These are phyloP conservation scores for Monodelphis domestica DNA, from an alignment of 2,797 vertebrate genomes.

Conservation along the genomic window DNA sequence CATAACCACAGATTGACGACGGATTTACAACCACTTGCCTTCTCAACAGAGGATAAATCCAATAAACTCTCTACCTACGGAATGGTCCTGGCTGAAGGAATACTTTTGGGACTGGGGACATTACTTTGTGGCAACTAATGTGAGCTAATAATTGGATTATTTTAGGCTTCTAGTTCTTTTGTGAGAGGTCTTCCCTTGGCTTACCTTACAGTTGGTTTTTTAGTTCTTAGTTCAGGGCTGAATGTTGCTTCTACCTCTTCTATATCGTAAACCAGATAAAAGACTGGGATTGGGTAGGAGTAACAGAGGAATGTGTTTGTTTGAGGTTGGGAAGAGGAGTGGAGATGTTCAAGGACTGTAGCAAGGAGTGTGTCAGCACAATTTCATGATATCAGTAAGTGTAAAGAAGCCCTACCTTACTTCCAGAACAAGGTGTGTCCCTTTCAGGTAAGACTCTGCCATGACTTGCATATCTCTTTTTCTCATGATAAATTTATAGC, in stretches of 20 bases:
- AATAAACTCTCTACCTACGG: neutral
- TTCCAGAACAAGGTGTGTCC: neutral
- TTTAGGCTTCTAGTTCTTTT: constrained; percentile 1
- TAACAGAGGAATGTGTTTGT: neutral
- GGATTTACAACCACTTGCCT: neutral
- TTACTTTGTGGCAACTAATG: neutral
- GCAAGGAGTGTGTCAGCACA: accelerated
- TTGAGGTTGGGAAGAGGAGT: neutral
- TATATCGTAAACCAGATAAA: neutral
- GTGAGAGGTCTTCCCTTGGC: neutral
- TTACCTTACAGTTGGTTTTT: neutral
- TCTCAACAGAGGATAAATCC: neutral
- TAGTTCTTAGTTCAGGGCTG: neutral
- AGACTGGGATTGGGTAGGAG: neutral
- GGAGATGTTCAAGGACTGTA: neutral
- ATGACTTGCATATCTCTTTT: neutral
- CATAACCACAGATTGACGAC: neutral
- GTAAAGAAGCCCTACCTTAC: neutral
- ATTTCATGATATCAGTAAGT: neutral
- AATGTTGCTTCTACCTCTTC: neutral
- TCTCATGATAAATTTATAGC: neutral
- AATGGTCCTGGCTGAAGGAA: neutral
- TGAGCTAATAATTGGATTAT: neutral
- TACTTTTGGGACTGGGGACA: neutral
- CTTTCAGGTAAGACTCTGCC: neutral